Evolutionary conservation across 2,113 vertebrate species (phyloP).

Genomic region (Bungarus multicinctus): DNA sequence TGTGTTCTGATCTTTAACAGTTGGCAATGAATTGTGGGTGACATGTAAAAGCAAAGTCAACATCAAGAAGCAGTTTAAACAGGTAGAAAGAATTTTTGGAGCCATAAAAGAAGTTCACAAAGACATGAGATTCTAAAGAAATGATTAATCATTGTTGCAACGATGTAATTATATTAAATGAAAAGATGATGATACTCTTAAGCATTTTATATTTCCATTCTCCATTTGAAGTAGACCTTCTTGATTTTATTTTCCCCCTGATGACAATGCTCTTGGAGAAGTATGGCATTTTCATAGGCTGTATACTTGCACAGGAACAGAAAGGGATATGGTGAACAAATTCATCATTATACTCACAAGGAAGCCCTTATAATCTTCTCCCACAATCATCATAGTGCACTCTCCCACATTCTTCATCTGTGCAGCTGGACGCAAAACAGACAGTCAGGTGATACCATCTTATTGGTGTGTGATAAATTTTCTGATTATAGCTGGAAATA

Average conservation of each 20-base stretch:
- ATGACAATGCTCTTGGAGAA: not conserved
- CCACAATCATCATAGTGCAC: not conserved
- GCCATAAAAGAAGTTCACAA: not conserved
- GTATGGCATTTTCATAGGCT: not conserved
- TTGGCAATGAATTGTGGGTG: not conserved
- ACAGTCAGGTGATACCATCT: not conserved
- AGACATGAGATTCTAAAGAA: not conserved
- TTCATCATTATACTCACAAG: not conserved
- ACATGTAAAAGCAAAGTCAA: not conserved
- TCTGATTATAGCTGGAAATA: not conserved
- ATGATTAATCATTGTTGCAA: not conserved
- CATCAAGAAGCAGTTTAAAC: not conserved
- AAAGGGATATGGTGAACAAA: not conserved
- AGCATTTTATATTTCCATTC: not conserved
- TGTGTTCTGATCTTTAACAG: not conserved
- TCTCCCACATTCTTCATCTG: not conserved
- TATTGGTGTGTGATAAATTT: not conserved
- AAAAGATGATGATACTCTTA: not conserved
- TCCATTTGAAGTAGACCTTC: not conserved
- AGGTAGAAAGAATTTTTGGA: not conserved
- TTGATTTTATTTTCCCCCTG: not conserved
- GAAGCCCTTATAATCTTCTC: not conserved
- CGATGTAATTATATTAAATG: slow-evolving; percentile 1
- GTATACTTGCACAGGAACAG: not conserved
- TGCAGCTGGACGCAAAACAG: not conserved